Conservation (phyloP, 2,113 vertebrate species). For the Mirounga angustirostris region DNA sequence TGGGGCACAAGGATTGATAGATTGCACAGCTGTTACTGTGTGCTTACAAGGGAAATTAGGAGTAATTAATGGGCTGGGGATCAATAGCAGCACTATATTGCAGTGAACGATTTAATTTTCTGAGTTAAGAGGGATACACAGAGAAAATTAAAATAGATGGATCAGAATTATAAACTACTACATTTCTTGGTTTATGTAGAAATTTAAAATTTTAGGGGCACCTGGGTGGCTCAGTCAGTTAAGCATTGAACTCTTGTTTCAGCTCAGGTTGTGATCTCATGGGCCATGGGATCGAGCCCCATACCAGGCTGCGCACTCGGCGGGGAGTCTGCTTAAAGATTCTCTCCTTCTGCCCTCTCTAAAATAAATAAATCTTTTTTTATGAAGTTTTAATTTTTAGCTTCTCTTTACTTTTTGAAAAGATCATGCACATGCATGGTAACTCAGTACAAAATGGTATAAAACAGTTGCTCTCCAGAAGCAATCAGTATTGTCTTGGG, state of each 20-base stretch:
- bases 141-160: constrained; percentile 33
- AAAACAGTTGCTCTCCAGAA: neutral
- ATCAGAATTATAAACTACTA: neutral
- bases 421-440: neutral
- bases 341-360: neutral
- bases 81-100: constrained; percentile 30
- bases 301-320: neutral
- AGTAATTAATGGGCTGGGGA: constrained; percentile 67
- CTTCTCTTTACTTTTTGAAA: constrained; percentile 50
- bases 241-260: neutral
- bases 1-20: neutral
- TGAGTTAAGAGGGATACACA: constrained; percentile 27
- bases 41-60: constrained; percentile 66
- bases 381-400: neutral
- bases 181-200: neutral
- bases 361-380: neutral
- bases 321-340: neutral
- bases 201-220: constrained; percentile 18
- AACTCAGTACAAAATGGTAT: neutral
- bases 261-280: neutral
- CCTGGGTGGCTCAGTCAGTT: neutral
- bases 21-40: constrained; percentile 36
- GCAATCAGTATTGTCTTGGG: neutral
- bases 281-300: neutral
- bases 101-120: constrained; percentile 55